Base-by-base conservation (phyloP, 2,797 vertebrate genomes). In the Pseudotriccus pelzelni region DNA sequence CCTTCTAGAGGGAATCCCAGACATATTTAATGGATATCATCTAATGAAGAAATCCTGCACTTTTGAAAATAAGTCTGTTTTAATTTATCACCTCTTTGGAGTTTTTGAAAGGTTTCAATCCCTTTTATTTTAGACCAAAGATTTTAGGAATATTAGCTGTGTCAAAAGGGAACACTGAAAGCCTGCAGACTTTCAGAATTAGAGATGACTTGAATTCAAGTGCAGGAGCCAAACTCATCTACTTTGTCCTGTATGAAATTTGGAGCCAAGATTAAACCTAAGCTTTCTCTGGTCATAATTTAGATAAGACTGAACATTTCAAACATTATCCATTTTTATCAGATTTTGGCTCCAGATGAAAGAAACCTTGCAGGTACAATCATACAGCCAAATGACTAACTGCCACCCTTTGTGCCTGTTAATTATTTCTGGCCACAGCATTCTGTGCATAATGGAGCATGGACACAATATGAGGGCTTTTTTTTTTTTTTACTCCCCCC, bases 361-460 rank as follows among this genome's bases (percentile, higher is more conserved):
- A 93, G 92, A 93, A 95, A 90, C 55, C 82, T 91, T 90, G 87
- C 91, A 94, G 91, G 92, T 96, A 92, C 62, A 76, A 59, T 93
- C 87, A n/a, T 50, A 60, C 69, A 88, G 89, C 80, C 91, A 95
- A 88, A 88, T 86, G 55, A 93, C 76, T 96, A 94, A 96, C 82
- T 86, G 80, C 91, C 89, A 88, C 91, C 73, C 77, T 90, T 96
- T 49, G 95, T 87, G 89, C 73, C 50, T 88, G 73, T 76, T 94
- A 95, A 91, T 95, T 95, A 94, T 92, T 94, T 93, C 66, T 95
- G 95, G 92, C 94, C 76, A 73, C 39, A 72, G 41, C 52, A 84
- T 69, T 78, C 55, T 59, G 55, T 84, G 52, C 46, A 86, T 87
- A 94, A 93, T 94, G 89, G 82, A 96, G 59, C 79, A 85, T 14